phyloP scores from a whole-genome alignment of 2,113 vertebrate genomes.

The Bungarus multicinctus region DNA sequence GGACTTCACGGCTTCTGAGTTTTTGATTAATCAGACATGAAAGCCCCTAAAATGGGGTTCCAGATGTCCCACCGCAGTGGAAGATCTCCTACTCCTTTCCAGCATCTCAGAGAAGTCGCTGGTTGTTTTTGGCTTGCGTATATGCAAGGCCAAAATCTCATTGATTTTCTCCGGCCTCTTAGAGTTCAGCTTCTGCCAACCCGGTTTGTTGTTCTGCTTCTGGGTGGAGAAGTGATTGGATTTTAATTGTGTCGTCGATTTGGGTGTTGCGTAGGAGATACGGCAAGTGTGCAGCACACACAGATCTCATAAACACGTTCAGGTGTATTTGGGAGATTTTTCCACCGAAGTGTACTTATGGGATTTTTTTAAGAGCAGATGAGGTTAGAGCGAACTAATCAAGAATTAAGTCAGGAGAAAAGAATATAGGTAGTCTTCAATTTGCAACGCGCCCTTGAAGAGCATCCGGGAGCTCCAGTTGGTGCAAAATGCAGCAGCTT shows the following conservation, averaged over 20 bases:
- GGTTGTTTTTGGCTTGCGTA: too few species aligned
- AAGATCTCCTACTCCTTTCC: too few species aligned
- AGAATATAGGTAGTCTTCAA: neutral
- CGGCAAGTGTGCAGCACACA: too few species aligned
- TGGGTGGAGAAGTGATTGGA: neutral
- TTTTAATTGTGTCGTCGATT: neutral
- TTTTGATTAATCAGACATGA: neutral
- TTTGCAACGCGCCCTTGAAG: too few species aligned
- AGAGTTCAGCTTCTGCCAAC: too few species aligned
- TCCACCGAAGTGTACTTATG: neutral
- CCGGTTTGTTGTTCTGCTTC: neutral
- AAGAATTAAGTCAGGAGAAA: neutral
- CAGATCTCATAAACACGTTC: neutral
- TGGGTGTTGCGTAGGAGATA: neutral
- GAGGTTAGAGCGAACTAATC: neutral
- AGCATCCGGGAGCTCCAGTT: too few species aligned
- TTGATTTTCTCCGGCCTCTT: too few species aligned
- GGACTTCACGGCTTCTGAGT: neutral
- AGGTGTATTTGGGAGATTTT: neutral
- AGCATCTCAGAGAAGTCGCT: too few species aligned
- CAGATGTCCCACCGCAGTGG: too few species aligned
- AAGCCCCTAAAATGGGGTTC: neutral
- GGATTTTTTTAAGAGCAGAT: neutral
- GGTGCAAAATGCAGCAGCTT: too few species aligned
- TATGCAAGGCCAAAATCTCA: too few species aligned